Conservation (phyloP, 2,113 vertebrate genomes). For the Mobula birostris region DNA sequence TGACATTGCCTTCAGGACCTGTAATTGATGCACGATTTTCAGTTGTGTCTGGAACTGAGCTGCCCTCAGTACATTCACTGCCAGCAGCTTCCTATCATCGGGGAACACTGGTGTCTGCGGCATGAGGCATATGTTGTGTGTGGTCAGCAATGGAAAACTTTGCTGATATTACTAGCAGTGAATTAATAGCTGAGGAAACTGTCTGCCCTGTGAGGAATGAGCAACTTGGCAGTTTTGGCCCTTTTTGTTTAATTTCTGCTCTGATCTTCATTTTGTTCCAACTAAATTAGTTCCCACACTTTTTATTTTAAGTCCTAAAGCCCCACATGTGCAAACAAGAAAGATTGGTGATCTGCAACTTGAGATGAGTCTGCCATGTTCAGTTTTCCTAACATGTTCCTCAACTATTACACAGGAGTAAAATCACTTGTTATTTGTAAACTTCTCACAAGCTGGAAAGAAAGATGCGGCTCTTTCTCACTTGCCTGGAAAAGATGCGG, state of each 20-base stretch:
- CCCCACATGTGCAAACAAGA: background rate
- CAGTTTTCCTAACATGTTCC: background rate
- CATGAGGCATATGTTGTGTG: background rate
- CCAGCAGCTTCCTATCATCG: background rate
- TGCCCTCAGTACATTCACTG: background rate
- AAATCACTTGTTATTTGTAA: background rate
- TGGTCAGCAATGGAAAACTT: background rate
- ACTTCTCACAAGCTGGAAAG: background rate
- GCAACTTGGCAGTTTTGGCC: too few relatives aligned
- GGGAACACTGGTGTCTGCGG: background rate
- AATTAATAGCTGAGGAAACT: background rate
- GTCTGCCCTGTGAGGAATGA: background rate
- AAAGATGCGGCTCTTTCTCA: background rate
- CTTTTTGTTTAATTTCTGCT: conserved; percentile 3
- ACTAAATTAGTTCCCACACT: background rate
- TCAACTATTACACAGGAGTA: background rate
- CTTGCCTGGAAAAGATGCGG: background rate
- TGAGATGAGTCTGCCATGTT: background rate
- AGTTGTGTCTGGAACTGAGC: background rate
- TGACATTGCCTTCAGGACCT: too few relatives aligned
- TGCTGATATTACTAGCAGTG: background rate
- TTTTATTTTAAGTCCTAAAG: background rate
- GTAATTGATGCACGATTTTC: too few relatives aligned
- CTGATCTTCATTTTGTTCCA: background rate
- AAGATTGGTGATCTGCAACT: background rate